phyloP scores from a whole-genome alignment of 2,113 vertebrate genomes.

The Tetrax tetrax region DNA sequence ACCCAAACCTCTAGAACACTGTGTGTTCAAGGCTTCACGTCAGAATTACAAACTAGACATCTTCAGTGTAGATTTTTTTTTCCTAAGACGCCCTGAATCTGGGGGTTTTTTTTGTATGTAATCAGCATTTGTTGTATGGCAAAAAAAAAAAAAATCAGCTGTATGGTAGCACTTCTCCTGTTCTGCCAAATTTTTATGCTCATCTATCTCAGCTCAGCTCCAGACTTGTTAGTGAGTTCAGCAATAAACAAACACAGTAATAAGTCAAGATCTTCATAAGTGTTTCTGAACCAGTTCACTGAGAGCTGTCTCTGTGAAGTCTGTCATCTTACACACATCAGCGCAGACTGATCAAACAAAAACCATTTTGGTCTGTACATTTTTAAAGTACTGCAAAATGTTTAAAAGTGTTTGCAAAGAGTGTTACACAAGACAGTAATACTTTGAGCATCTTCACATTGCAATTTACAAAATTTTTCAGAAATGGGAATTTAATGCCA shows the following conservation, averaged over 20 bases:
- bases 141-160: neutral
- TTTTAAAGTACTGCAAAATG: conserved; percentile 24
- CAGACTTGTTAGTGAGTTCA: conserved; percentile 5
- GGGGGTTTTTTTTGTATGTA: neutral
- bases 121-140: neutral
- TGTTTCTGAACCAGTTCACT: neutral
- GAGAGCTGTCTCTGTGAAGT: neutral
- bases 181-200: neutral
- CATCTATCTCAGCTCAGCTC: neutral
- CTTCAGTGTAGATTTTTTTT: neutral
- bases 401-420: conserved; percentile 13
- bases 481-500: neutral
- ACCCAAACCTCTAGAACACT: neutral
- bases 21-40: neutral
- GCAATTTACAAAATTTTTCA: neutral
- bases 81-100: neutral
- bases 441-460: neutral
- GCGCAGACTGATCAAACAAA: conserved; percentile 32
- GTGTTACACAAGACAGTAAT: neutral
- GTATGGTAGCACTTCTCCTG: neutral
- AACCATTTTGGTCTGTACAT: conserved; percentile 15
- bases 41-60: neutral
- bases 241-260: conserved; percentile 33
- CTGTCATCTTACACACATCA: neutral
- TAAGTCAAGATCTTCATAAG: neutral